A percentile compares a stretch with the other conserved stretches of the same genome.
These are phyloP conservation scores for Prolemur simus DNA, from an alignment of 2,113 vertebrate species.

Conservation along the genomic window DNA sequence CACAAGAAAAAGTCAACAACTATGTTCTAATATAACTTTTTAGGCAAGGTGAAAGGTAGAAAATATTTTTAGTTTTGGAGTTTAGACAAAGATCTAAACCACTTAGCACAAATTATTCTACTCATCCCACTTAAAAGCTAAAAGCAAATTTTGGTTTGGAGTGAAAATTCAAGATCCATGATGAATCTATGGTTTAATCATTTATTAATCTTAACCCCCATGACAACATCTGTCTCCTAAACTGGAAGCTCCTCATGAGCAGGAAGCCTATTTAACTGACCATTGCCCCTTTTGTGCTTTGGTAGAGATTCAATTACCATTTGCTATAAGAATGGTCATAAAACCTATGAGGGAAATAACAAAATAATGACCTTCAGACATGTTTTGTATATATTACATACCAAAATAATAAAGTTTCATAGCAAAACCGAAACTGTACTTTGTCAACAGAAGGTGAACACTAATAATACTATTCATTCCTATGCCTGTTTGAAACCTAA, in stretches of 20 bases:
- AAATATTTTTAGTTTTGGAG: conserved; percentile 18
- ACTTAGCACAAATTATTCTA: not conserved
- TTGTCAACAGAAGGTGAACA: not conserved
- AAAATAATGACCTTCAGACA: not conserved
- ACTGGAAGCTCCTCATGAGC: not conserved
- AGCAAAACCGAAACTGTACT: not conserved
- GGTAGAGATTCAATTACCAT: not conserved
- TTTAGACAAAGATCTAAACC: not conserved
- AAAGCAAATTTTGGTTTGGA: not conserved
- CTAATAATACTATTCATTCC: not conserved
- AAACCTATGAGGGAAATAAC: not conserved
- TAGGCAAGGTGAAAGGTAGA: not conserved
- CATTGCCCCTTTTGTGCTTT: not conserved
- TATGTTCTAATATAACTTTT: not conserved
- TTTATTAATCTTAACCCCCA: conserved; percentile 21
- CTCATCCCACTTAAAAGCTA: not conserved
- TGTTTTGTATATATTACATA: not conserved
- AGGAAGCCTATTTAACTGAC: not conserved
- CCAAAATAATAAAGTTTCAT: not conserved
- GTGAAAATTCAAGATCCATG: not conserved
- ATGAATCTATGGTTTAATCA: not conserved
- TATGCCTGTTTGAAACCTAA: not conserved
- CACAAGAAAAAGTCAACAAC: not conserved
- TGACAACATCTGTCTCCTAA: not conserved
- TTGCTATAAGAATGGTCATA: not conserved